Conservation (phyloP, 2,113 vertebrate species). For the Peromyscus maniculatus region DNA sequence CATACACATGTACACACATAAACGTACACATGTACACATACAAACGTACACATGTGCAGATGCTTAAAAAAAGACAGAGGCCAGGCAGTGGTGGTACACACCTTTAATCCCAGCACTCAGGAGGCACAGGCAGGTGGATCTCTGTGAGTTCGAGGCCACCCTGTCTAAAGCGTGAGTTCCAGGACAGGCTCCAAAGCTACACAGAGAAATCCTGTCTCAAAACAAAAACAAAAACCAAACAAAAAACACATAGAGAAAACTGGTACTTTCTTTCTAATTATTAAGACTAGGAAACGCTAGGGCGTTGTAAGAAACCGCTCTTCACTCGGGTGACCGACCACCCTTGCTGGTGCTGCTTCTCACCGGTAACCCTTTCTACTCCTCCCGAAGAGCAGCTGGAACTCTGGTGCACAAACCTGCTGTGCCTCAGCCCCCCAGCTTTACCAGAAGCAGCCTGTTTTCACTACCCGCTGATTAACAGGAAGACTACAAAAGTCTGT, state of each 20-base stretch:
- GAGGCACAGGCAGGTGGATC: too few relatives aligned
- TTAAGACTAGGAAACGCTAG: background rate
- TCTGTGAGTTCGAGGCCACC: too few relatives aligned
- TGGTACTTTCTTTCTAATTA: slow-evolving; percentile 5
- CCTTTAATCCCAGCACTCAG: too few relatives aligned
- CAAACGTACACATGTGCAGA: background rate
- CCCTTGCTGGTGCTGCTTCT: background rate
- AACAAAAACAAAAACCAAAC: too few relatives aligned
- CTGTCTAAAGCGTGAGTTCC: too few relatives aligned
- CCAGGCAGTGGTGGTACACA: too few relatives aligned
- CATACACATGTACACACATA: background rate
- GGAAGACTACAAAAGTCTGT: background rate
- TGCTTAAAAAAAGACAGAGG: background rate
- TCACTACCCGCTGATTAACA: slow-evolving; percentile 39
- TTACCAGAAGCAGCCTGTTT: slow-evolving; percentile 45
- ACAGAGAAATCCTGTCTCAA: too few relatives aligned
- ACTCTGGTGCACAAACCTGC: background rate
- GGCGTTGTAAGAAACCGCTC: slow-evolving; percentile 43
- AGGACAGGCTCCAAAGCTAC: too few relatives aligned
- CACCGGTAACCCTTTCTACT: background rate
- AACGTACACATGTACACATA: background rate
- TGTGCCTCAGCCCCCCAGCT: background rate
- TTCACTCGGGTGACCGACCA: slow-evolving; percentile 7
- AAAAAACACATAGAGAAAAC: background rate
- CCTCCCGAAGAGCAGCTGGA: background rate